A percentile compares a stretch with the other conserved stretches of the same genome.
These are phyloP conservation scores for Heterohyrax brucei DNA, from an alignment of 2,797 vertebrate species.

Conservation along the genomic window DNA sequence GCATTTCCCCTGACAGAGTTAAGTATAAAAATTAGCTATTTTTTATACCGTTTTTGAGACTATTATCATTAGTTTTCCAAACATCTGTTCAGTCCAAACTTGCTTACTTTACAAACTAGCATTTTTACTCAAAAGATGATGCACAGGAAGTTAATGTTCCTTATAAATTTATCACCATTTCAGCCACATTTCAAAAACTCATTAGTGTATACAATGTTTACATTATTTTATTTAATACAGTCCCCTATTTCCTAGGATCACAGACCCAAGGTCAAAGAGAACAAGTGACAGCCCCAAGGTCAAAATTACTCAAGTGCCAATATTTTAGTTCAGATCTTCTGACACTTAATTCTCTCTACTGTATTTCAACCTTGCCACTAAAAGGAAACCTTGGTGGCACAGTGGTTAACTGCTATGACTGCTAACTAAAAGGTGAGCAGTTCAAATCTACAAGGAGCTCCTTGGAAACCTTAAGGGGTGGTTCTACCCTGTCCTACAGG, in stretches of 20 bases:
- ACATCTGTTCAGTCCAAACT: not conserved
- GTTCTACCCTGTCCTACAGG: no score
- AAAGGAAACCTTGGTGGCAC: not conserved
- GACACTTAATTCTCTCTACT: not conserved
- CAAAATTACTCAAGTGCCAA: not conserved
- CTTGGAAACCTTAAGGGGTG: no score
- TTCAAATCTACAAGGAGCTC: no score
- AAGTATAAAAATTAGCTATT: not conserved
- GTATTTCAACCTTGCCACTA: not conserved
- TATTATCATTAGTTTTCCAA: not conserved
- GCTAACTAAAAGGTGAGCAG: no score
- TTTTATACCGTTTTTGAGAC: not conserved
- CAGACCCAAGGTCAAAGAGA: constrained; percentile 6
- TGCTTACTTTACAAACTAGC: not conserved
- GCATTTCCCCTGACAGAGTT: no score
- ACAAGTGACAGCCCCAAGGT: not conserved
- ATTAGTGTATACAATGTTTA: not conserved
- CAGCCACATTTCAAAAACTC: not conserved
- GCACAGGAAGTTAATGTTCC: not conserved
- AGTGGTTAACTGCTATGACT: no score
- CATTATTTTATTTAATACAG: not conserved
- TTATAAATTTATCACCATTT: not conserved
- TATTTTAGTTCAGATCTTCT: not conserved
- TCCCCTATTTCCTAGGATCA: not conserved
- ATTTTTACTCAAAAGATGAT: constrained; percentile 4